Evolutionary conservation across 1,140 invertebrate genomes (phyloP).

Genomic region (Bicyclus anynana): DNA sequence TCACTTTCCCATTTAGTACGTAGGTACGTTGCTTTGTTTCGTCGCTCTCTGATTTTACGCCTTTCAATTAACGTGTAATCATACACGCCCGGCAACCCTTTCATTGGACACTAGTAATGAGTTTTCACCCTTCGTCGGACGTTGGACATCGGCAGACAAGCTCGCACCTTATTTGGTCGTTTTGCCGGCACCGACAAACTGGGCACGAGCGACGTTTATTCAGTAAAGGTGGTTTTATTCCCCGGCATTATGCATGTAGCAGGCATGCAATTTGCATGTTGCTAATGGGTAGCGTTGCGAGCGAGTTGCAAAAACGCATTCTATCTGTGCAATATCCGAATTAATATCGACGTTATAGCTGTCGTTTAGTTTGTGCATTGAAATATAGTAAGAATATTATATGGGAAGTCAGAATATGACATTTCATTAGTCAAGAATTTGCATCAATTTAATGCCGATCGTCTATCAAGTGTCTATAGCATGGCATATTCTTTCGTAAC

Average conservation of each 20-base stretch:
- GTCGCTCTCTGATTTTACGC: constrained; percentile 65
- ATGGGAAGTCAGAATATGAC: no score
- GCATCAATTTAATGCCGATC: no score
- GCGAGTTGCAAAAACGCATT: constrained; percentile 22
- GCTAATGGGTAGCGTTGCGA: constrained; percentile 19
- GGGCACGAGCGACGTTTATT: constrained; percentile 38
- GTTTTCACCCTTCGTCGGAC: constrained; percentile 70
- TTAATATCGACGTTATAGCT: neutral
- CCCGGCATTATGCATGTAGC: constrained; percentile 32
- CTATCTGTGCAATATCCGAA: constrained; percentile 8
- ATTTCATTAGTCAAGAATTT: no score
- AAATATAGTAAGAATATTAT: no score
- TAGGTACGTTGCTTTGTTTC: constrained; percentile 46
- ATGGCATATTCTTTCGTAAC: no score
- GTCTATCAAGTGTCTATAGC: no score
- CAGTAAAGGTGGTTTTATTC: constrained; percentile 27
- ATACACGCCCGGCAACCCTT: constrained; percentile 69
- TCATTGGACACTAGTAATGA: constrained; percentile 73
- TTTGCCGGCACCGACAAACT: constrained; percentile 53
- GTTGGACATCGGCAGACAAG: constrained; percentile 64
- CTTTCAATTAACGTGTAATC: constrained; percentile 76
- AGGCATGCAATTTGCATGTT: constrained; percentile 37
- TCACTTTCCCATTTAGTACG: constrained; percentile 52
- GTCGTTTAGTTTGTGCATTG: constrained; percentile 20
- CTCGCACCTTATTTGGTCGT: constrained; percentile 55